These are phyloP conservation scores for Pipistrellus kuhlii DNA, from an alignment of 2,797 vertebrate genomes.

Conservation along the genomic window DNA sequence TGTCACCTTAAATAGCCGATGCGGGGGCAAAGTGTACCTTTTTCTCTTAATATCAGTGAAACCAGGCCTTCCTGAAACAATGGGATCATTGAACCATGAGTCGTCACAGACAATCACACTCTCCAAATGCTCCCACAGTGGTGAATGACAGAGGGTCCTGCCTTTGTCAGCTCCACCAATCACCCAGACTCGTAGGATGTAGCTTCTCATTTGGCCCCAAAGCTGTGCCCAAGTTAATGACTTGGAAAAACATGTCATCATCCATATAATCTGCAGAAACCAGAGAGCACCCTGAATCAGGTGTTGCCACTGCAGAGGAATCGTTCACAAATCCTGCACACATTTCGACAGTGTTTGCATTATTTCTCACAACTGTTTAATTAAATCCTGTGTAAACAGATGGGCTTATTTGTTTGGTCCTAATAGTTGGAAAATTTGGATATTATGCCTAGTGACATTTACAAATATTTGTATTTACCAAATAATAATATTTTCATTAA, in stretches of 20 bases:
- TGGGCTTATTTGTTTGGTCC: constrained; percentile 67
- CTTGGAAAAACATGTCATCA: constrained; percentile 77
- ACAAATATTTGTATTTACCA: constrained; percentile 69
- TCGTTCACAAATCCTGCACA: background rate
- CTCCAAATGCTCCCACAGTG: constrained; percentile 17
- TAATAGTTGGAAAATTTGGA: constrained; percentile 67
- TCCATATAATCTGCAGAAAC: constrained; percentile 68
- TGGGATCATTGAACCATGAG: constrained; percentile 65
- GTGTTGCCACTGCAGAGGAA: background rate
- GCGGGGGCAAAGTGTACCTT: background rate
- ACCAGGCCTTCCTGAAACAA: constrained; percentile 75
- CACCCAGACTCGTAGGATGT: constrained; percentile 3
- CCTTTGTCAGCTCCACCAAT: constrained; percentile 70
- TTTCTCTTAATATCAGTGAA: constrained; percentile 64
- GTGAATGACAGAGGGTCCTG: constrained; percentile 59
- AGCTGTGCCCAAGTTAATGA: constrained; percentile 79
- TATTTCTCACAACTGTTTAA: constrained; percentile 69
- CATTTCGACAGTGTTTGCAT: constrained; percentile 62
- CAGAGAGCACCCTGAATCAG: constrained; percentile 48
- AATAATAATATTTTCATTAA: constrained; percentile 56
- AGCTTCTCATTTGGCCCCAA: constrained; percentile 70
- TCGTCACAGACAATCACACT: constrained; percentile 23
- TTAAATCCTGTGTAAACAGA: constrained; percentile 74
- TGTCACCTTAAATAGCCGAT: background rate
- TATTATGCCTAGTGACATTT: constrained; percentile 56